A percentile compares a stretch with the other conserved stretches of the same genome.
Evolutionary conservation across 2,113 vertebrate species (phyloP).

Genomic region (Toxostoma redivivum): DNA sequence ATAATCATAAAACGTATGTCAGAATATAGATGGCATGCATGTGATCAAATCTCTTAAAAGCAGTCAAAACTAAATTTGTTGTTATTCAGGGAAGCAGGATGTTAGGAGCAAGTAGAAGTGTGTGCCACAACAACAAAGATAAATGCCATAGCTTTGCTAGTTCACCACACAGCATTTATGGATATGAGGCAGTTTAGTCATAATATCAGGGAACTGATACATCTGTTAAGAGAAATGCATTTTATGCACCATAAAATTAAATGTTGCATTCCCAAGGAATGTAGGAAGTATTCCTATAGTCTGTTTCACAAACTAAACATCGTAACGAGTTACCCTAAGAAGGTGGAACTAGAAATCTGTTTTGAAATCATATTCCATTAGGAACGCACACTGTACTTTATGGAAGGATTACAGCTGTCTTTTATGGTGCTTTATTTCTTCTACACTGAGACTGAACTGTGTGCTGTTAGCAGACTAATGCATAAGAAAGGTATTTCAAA

Average conservation of each 20-base stretch:
- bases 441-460: neutral
- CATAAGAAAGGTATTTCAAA: neutral
- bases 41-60: neutral
- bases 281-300: conserved; percentile 50
- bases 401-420: conserved; percentile 28
- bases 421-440: neutral
- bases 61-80: neutral
- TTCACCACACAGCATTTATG: conserved; percentile 52
- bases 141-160: neutral
- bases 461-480: neutral
- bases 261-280: conserved; percentile 68
- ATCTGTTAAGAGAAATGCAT: conserved; percentile 72
- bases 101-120: conserved; percentile 37
- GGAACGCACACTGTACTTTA: neutral
- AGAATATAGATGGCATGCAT: neutral
- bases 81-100: neutral
- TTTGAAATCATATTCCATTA: conserved; percentile 26
- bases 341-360: conserved; percentile 12
- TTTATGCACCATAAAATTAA: conserved; percentile 72
- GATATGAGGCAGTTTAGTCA: conserved; percentile 60
- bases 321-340: conserved; percentile 28
- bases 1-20: neutral
- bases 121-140: conserved; percentile 33
- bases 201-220: conserved; percentile 52
- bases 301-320: conserved; percentile 64